Base-by-base conservation (phyloP, 1,140 invertebrate genomes). In the Neodiprion pinetum region DNA sequence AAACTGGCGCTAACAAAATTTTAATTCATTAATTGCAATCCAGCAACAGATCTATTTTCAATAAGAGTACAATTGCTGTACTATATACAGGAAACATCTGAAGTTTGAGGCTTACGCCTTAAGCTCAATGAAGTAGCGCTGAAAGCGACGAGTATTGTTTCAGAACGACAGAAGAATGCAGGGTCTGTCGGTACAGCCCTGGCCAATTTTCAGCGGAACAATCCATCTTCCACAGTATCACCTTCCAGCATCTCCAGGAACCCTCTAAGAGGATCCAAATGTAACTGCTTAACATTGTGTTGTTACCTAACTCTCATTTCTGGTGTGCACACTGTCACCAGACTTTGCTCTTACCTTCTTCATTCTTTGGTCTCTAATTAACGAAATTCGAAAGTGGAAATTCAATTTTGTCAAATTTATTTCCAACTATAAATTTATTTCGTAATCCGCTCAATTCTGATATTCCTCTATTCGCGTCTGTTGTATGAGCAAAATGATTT, bases 181-280 rank as follows among this genome's bases (percentile, higher is more conserved):
- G 86, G 86, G 84, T 87, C 87, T 83, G 53, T 61, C 53, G 89
- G 83, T 88, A 88, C 87, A 77, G 86, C 87, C 81, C 87, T 86
- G 79, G 87, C 85, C 79, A 88, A 85, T 81, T 87, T 87, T 83
- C 86, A 88, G 80, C 85, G 80, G 81, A 86, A 84, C 84, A 88
- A 86, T 79, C 84, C 86, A 83, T 82, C 87, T 88, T 83, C 86
- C 84, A 86, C 82, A 78, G 84, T 87, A 86, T 87, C 84, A 84
- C 85, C 84, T 84, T 85, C 87, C 85, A 87, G 83, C 83, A 92
- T 93, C 89, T 91, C 91, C 75, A 90, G 93, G 84, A 93, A 93
- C 87, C 93, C 93, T 79, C 91, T 94, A 75, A 91, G 94, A 89
- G 93, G 94, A 92, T 94, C 94, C 79, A 94, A 94, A 91, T 94